Percentiles rank a stretch among this genome's conserved stretches.
Conservation (phyloP, 1,140 invertebrate species). For the Choristoneura fumiferana region DNA sequence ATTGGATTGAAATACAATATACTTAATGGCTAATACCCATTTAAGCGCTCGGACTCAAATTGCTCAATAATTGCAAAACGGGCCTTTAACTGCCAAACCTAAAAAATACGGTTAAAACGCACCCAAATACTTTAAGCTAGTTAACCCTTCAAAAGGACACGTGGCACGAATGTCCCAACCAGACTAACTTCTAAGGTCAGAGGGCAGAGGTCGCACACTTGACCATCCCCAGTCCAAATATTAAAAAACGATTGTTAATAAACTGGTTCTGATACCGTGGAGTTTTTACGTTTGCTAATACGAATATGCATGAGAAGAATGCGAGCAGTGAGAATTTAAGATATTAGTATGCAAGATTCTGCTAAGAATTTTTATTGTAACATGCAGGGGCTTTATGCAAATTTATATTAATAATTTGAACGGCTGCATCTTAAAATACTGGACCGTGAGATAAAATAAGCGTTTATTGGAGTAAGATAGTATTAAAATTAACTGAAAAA, state of each 20-base stretch:
- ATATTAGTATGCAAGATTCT: conserved; percentile 13
- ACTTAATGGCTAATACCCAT: no score
- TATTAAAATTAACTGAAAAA: no score
- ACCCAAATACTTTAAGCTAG: neutral
- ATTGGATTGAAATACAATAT: no score
- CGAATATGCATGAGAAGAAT: conserved; percentile 9
- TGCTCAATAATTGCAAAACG: no score
- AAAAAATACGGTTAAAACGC: neutral
- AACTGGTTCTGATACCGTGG: neutral
- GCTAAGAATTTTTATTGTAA: conserved; percentile 1
- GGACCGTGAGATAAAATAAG: conserved; percentile 10
- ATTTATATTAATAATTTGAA: conserved; percentile 4
- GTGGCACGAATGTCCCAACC: neutral
- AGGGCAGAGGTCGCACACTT: conserved; percentile 12
- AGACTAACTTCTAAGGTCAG: neutral
- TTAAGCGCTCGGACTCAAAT: no score
- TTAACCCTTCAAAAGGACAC: conserved; percentile 15
- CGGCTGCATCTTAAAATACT: neutral
- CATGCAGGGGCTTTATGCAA: conserved; percentile 11
- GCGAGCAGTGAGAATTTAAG: neutral
- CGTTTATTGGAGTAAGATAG: no score
- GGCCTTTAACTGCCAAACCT: no score
- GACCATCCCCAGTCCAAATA: conserved; percentile 3
- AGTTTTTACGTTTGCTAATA: conserved; percentile 4
- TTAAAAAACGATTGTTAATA: conserved; percentile 1